Conservation (phyloP, 2,797 vertebrate species). For the Hapalemur alaotrensis region DNA sequence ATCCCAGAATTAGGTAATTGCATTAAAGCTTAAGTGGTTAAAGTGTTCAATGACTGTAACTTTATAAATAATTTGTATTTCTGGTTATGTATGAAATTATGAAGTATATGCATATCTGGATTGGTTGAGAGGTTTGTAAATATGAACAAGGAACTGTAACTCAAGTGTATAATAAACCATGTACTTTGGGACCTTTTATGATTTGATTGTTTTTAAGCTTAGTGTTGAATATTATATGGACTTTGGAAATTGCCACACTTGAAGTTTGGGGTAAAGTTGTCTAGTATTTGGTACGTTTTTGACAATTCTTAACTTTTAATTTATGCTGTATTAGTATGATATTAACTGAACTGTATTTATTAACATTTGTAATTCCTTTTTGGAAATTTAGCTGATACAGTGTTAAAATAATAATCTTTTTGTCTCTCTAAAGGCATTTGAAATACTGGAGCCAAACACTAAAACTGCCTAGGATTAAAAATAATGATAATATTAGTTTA, state of each 20-base stretch:
- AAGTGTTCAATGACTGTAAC: neutral
- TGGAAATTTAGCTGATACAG: neutral
- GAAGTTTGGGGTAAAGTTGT: neutral
- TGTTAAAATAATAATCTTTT: neutral
- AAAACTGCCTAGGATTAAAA: neutral
- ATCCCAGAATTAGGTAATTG: neutral
- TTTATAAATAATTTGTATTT: neutral
- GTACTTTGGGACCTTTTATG: neutral
- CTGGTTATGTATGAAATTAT: neutral
- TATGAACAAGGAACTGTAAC: neutral
- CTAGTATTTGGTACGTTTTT: neutral
- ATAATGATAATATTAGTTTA: neutral
- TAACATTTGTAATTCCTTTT: constrained; percentile 26
- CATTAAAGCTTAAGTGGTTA: neutral
- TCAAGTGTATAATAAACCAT: neutral
- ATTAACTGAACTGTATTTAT: neutral
- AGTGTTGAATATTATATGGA: neutral
- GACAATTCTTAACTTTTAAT: constrained; percentile 4
- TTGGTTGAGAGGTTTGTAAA: neutral
- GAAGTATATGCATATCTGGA: neutral
- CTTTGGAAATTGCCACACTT: neutral
- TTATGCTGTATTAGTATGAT: neutral
- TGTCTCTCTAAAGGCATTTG: neutral
- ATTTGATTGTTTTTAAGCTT: neutral
- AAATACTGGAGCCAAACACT: constrained; percentile 5